Percentiles rank a stretch among this genome's conserved stretches.
Conservation (phyloP, 2,797 vertebrate species). For the Myotis planiceps region DNA sequence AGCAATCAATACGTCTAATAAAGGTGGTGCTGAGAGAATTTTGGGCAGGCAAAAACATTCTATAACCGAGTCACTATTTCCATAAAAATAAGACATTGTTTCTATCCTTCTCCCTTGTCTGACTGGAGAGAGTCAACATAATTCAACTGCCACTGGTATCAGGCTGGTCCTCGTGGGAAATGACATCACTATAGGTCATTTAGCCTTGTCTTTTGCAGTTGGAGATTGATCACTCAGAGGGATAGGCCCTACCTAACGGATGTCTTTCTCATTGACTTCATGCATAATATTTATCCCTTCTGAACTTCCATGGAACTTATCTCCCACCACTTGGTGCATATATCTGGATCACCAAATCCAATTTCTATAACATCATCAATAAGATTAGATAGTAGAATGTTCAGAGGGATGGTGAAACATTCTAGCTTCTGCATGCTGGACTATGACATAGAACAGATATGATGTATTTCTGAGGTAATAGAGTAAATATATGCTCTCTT, state of each 20-base stretch:
- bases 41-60: background rate
- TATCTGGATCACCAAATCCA: background rate
- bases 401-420: background rate
- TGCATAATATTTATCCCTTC: background rate
- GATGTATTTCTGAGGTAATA: background rate
- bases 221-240: background rate
- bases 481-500: background rate
- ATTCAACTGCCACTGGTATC: background rate
- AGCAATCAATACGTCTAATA: background rate
- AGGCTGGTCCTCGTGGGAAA: background rate
- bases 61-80: background rate
- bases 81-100: background rate
- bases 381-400: background rate
- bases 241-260: background rate
- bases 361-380: background rate
- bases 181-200: background rate
- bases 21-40: background rate
- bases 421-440: background rate
- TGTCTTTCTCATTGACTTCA: background rate
- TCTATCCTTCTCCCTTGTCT: background rate
- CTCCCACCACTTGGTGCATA: background rate
- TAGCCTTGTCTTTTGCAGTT: background rate
- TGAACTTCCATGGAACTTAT: background rate
- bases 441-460: background rate
- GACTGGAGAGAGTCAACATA: background rate